Base-by-base conservation (phyloP, 2,113 vertebrate species). In the Scolopax mira region DNA sequence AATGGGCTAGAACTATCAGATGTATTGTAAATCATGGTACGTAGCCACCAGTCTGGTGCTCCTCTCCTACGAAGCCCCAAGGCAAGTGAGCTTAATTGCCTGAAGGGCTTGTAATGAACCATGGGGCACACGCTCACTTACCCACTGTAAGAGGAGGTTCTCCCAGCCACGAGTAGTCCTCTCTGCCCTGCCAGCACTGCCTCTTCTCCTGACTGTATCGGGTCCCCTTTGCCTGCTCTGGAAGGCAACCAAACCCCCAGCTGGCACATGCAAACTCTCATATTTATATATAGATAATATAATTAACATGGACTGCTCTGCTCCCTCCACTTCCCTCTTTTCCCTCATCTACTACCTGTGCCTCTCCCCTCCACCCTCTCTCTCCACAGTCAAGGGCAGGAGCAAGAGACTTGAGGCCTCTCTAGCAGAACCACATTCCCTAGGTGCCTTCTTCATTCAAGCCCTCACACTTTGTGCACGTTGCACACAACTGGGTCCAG, bases 1-100 rank as follows among this genome's bases (percentile, higher is more conserved):
- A 86, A 94, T 94, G 85, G 83, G 9, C 35, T 85, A 79, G 48
- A 93, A 85, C 49, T 87, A 90, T 93, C 86, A 93, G 81, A 96
- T 69, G 51, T n/a, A 65, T 37, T 90, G 72, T 94, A 92, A 96
- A 93, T 95, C 93, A 83, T 1, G 2, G 83, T 83, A 93, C 3
- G 2, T 23, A 83, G 92, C 79, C 85, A 80, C 85, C 88, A 78
- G 30, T 89, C 87, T 90, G 79, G n/a, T 83, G 81, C 46, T 88
- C 66, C 75, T 85, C 81, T 93, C 79, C 74, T 88, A 60, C 85
- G 25, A 35, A 74, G 66, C 70, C 67, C 61, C 67, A 37, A 58
- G 89, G 58, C 74, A 85, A 70, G 48, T 30, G 30, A 93, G 61
- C 48, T 57, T n/a, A 28, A 88, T 33, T 65, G 78, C 18, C 78